Base-by-base conservation (phyloP, 23 tunicate species). In the Oikopleura dioica region DNA sequence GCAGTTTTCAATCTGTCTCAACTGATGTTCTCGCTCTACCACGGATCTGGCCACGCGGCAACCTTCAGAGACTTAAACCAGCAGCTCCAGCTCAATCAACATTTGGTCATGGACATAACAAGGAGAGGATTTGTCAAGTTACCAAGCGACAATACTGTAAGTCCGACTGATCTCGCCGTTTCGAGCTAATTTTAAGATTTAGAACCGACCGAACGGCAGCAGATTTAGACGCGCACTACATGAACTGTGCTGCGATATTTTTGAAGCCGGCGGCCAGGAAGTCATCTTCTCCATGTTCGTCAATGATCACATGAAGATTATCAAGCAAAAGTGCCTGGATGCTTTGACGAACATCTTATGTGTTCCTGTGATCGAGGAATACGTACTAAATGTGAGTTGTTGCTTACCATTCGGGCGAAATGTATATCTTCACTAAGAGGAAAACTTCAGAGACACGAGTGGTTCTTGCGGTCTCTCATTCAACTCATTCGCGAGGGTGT, bases 11-110 rank as follows among this genome's bases (percentile, higher is more conserved):
- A 91, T 68, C 68, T 91, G 76, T 85, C 92, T 38, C 97, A 91
- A 78, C 69, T 91, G 77, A 91, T 91, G 97, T 91, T 91, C 78
- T 92, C 97, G 68, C 80, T 91, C 29, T 91, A 91, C 38, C 97
- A 91, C 76, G 97, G 97, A 12, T 91, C 97, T 1, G 69, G 82
- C 0, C 80, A 84, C 1, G 97, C 97, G 0, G 85, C 92, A 44
- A 91, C 97, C 28, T 91, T 91, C 37, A 78, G 78, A 0, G 97
- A 91, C 76, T 75, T 91, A 44, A 44, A 44, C 16, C 16, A 44
- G 9, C 55, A 44, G 9, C 16, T 16, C 16, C 16, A 9, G 16
- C 55, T 9, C 16, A 16, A 16, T 9, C 16, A 44, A 9, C 9
- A 9, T 9, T 9, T 9, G 9, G 16, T 9, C 55, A 9, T 9